These are phyloP conservation scores for Ophioninae sp. DNA, from an alignment of 2,888 invertebrate genomes.

Conservation along the genomic window DNA sequence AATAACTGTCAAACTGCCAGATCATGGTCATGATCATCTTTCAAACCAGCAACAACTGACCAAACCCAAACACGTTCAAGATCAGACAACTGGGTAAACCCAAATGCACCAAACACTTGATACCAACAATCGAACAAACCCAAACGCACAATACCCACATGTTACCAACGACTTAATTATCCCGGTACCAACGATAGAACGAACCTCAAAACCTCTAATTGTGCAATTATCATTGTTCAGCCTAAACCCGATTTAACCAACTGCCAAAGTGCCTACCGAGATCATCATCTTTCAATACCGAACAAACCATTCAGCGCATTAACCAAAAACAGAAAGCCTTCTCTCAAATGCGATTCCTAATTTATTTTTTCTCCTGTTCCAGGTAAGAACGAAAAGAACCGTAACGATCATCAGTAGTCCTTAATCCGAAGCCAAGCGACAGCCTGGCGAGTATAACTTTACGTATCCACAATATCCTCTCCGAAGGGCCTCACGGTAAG, in stretches of 20 bases:
- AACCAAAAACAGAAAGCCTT: conserved; percentile 31
- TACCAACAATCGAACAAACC: not conserved
- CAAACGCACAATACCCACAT: not conserved
- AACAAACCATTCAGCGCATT: conserved; percentile 34
- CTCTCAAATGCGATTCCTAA: conserved; percentile 32
- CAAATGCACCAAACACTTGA: too few species aligned
- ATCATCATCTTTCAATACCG: not conserved
- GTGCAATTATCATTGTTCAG: not conserved
- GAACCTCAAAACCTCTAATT: too few species aligned
- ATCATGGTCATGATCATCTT: too few species aligned
- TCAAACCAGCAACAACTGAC: too few species aligned
- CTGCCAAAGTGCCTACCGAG: not conserved
- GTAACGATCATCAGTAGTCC: conserved; percentile 5
- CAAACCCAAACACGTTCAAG: too few species aligned
- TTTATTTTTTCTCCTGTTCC: conserved; percentile 53
- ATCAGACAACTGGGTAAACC: too few species aligned
- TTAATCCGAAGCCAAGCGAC: not conserved
- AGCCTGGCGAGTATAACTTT: conserved; percentile 6
- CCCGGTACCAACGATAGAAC: too few species aligned
- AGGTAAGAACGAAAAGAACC: conserved; percentile 55
- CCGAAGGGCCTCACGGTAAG: conserved; percentile 49
- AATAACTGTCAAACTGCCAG: too few species aligned
- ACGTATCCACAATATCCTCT: conserved; percentile 36
- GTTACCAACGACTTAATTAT: too few species aligned
- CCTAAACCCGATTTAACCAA: not conserved